Evolutionary conservation across 2,113 vertebrate genomes (phyloP).

Genomic region (Bothrops jararaca): DNA sequence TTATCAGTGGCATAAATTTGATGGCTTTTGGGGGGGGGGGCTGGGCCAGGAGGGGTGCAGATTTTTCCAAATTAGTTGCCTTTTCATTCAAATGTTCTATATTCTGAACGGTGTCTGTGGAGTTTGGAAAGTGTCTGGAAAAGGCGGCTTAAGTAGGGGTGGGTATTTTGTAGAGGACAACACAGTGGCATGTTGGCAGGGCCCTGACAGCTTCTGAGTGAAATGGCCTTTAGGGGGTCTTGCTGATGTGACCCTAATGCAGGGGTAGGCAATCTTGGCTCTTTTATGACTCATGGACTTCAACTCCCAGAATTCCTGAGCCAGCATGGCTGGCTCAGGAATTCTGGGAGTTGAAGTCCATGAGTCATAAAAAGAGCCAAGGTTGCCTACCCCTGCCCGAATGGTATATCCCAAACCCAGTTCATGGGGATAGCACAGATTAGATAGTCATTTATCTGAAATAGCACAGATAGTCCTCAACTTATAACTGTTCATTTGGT

Average conservation of each 20-base stretch:
- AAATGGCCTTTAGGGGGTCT: conserved; percentile 3
- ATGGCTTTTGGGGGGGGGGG: neutral
- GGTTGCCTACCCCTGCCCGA: too few species aligned
- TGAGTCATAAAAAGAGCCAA: too few species aligned
- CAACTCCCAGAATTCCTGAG: too few species aligned
- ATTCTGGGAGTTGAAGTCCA: too few species aligned
- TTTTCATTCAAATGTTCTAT: conserved; percentile 19
- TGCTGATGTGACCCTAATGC: neutral
- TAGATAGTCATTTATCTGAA: neutral
- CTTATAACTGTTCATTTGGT: neutral
- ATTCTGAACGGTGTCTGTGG: neutral
- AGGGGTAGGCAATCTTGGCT: too few species aligned
- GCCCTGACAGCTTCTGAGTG: conserved; percentile 2
- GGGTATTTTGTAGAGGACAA: neutral
- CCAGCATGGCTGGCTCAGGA: too few species aligned
- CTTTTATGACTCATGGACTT: too few species aligned
- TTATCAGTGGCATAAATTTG: conserved; percentile 58
- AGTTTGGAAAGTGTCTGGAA: neutral
- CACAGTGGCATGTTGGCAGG: neutral
- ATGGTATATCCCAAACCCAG: neutral
- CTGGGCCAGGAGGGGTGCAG: conserved; percentile 35
- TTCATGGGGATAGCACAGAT: neutral
- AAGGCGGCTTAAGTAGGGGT: neutral
- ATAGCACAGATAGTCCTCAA: neutral
- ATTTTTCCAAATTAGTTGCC: conserved; percentile 58